phyloP scores from a whole-genome alignment of 2,888 invertebrate species.

The Acronicta leporina region DNA sequence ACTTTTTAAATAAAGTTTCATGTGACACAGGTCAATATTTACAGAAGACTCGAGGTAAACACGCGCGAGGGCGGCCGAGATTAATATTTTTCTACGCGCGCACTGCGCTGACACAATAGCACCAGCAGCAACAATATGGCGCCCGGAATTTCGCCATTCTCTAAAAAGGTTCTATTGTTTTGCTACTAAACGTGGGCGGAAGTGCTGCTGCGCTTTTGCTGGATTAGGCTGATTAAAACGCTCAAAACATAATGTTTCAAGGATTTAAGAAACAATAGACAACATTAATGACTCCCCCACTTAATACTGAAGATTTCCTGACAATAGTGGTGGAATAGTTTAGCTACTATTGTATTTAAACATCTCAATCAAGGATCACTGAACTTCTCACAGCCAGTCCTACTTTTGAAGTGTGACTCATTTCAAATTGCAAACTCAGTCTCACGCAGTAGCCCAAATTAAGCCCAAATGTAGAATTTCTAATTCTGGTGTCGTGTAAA shows the following conservation, averaged over 20 bases:
- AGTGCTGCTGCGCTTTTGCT: slow-evolving; percentile 61
- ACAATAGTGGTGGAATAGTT: slow-evolving; percentile 2
- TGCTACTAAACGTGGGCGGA: slow-evolving; percentile 54
- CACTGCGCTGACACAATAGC: slow-evolving; percentile 60
- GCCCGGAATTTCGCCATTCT: slow-evolving; percentile 60
- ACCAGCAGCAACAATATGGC: slow-evolving; percentile 65
- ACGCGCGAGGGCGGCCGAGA: slow-evolving; percentile 52
- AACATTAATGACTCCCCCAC: slow-evolving; percentile 25
- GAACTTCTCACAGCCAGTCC: slow-evolving; percentile 39
- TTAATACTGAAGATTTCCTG: slow-evolving; percentile 19
- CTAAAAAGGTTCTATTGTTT: slow-evolving; percentile 68
- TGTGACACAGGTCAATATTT: slow-evolving; percentile 54
- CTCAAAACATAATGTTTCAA: slow-evolving; percentile 28
- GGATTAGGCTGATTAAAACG: slow-evolving; percentile 56
- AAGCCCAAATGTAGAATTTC: slow-evolving; percentile 18
- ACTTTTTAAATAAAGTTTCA: slow-evolving; percentile 48
- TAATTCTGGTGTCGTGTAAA: slow-evolving; percentile 23
- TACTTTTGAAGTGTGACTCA: slow-evolving; percentile 41
- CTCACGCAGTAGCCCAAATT: slow-evolving; percentile 7
- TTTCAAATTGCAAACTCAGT: slow-evolving; percentile 15
- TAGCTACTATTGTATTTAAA: slow-evolving; percentile 3
- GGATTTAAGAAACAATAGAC: slow-evolving; percentile 42
- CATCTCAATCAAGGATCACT: slow-evolving; percentile 38
- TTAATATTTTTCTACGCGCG: slow-evolving; percentile 64
- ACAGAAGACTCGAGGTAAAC: slow-evolving; percentile 48